Conservation (phyloP, 2,797 vertebrate genomes). For the Aeoliscus strigatus region DNA sequence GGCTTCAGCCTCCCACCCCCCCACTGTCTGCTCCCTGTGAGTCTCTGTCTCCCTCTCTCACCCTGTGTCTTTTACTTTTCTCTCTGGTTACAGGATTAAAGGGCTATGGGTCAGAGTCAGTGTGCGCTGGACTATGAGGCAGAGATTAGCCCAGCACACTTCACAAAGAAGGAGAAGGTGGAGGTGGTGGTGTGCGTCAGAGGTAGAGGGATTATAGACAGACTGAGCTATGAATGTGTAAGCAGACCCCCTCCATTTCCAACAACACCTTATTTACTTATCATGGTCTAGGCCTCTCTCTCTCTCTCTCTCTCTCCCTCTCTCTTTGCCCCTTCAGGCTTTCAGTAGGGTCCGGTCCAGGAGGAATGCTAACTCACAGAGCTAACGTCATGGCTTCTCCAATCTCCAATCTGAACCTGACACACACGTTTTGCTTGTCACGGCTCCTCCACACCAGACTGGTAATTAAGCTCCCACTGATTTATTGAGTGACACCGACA, state of each 20-base stretch:
- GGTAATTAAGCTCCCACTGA: slow-evolving; percentile 96
- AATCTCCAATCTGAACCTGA: slow-evolving; percentile 35
- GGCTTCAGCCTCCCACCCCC: slow-evolving; percentile 38
- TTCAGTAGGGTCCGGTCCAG: slow-evolving; percentile 72
- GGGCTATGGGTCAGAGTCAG: slow-evolving; percentile 59
- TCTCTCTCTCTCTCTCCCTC: slow-evolving; percentile 37
- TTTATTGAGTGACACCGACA: slow-evolving; percentile 96
- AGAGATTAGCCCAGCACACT: slow-evolving; percentile 67
- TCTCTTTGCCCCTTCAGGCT: slow-evolving; percentile 58
- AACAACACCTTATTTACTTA: slow-evolving; percentile 13
- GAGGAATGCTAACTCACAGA: slow-evolving; percentile 81
- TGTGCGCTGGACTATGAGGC: slow-evolving; percentile 63
- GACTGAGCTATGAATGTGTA: slow-evolving; percentile 30
- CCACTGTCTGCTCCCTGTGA: slow-evolving; percentile 20
- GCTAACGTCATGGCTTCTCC: slow-evolving; percentile 61
- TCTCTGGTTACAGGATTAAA: slow-evolving; percentile 58
- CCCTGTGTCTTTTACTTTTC: slow-evolving; percentile 19
- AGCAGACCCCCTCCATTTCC: slow-evolving; percentile 28
- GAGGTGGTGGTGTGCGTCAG: slow-evolving; percentile 19
- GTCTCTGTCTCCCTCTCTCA: slow-evolving; percentile 22
- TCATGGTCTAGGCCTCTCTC: slow-evolving; percentile 45
- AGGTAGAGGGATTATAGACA: slow-evolving; percentile 38
- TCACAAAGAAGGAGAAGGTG: slow-evolving; percentile 57
- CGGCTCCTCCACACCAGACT: slow-evolving; percentile 80
- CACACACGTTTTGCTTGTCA: slow-evolving; percentile 71